Evolutionary conservation across 2,113 vertebrate genomes (phyloP), one percentile per base, ranked within the genome.

Genomic region (Silurus glanis): DNA sequence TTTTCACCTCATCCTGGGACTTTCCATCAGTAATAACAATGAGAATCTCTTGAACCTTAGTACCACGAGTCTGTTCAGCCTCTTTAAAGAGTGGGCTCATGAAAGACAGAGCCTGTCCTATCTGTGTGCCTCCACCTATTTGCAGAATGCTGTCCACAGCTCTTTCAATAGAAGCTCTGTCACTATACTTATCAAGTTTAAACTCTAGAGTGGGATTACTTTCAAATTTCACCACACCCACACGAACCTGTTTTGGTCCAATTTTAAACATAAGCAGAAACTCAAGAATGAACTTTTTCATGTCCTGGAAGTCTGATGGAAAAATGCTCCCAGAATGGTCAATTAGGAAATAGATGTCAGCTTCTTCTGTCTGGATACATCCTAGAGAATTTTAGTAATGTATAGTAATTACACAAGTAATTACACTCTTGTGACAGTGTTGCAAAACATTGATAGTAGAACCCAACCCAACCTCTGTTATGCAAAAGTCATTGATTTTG

Each of bases 341-440:
- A 2, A 97, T 92, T 10, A 97, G 91, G 90, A 97, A 98, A 93
- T 95, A 97, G 79, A 97, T 96, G 55, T 97, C 97, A 0, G 96
- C 96, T 92, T 96, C 95, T 80, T 96, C 94, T 0, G 94, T 94
- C 14, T 95, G 89, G 12, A 88, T 5, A 17, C 96, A 98, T 9
- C 91, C 97, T 97, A 80, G 76, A 75, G 85, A 69, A 64, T 37
- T 37, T 37, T 37, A 37, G 37, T 37, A 37, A 37, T 37, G 37
- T 2, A 37, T 37, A 37, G 37, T 37, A 37, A 37, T 37, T 37
- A 37, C 37, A 37, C 37, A 37, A 37, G 37, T 37, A 37, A 37
- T 37, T 37, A 37, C 37, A 37, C 4, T 56, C 17, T 25, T 23
- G 49, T 80, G 3, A 76, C 12, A 72, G 51, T 71, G 9, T 10